These are phyloP conservation scores for Ceramica pisi DNA, from an alignment of 2,888 invertebrate genomes.

Conservation along the genomic window DNA sequence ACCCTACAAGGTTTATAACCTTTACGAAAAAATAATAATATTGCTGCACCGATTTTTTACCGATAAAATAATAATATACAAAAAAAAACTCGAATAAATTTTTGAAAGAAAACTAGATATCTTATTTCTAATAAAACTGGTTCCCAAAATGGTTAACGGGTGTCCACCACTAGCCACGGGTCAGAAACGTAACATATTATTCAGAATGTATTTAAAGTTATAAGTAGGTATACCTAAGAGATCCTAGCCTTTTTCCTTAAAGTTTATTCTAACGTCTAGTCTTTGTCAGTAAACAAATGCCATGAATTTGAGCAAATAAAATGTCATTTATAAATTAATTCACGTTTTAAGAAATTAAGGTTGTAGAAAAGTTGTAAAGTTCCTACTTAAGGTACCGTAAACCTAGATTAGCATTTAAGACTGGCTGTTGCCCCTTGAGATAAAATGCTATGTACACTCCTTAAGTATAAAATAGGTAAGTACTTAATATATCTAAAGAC, in stretches of 20 bases:
- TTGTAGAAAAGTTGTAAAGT: slow-evolving; percentile 42
- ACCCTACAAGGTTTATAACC: slow-evolving; percentile 83
- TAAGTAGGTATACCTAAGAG: slow-evolving; percentile 74
- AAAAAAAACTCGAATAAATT: slow-evolving; percentile 68
- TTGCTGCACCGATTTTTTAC: slow-evolving; percentile 80
- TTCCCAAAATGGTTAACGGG: slow-evolving; percentile 76
- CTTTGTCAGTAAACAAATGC: slow-evolving; percentile 86
- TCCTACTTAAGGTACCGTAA: slow-evolving; percentile 24
- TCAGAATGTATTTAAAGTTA: slow-evolving; percentile 67
- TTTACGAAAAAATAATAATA: slow-evolving; percentile 72
- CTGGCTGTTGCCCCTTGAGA: slow-evolving; percentile 66
- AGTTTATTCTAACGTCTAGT: slow-evolving; percentile 73
- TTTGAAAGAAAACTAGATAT: slow-evolving; percentile 70
- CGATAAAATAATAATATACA: slow-evolving; percentile 64
- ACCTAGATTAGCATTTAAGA: slow-evolving; percentile 57
- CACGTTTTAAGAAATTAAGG: slow-evolving; percentile 52
- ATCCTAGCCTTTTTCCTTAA: slow-evolving; percentile 78
- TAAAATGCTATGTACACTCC: slow-evolving; percentile 59
- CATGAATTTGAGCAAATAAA: slow-evolving; percentile 89
- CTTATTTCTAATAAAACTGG: slow-evolving; percentile 61
- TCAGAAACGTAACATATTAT: slow-evolving; percentile 65
- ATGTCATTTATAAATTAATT: slow-evolving; percentile 68
- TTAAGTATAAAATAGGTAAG: slow-evolving; percentile 35
- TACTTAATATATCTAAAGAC: slow-evolving; percentile 27
- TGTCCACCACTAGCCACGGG: slow-evolving; percentile 79